Conservation (phyloP, 2,113 vertebrate genomes). For the Pomatostomus ruficeps region DNA sequence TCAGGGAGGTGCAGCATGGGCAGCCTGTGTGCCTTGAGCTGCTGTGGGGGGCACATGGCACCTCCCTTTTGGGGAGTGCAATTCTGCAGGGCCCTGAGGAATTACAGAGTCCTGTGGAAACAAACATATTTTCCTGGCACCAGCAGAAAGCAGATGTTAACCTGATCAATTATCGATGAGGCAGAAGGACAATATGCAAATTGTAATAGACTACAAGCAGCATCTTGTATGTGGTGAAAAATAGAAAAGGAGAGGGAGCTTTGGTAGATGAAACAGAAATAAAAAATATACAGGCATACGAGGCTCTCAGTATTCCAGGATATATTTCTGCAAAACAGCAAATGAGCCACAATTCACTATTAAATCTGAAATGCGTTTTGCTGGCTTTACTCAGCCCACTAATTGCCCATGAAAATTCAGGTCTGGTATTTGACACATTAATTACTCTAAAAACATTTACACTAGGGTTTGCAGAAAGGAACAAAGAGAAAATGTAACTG, state of each 20-base stretch:
- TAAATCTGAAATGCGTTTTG: conserved; percentile 40
- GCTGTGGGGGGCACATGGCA: not conserved
- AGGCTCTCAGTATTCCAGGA: not conserved
- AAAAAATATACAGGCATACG: not conserved
- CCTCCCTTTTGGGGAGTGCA: not conserved
- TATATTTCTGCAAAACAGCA: conserved; percentile 30
- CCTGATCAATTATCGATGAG: conserved; percentile 48
- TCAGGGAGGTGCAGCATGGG: accelerated
- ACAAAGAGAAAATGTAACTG: conserved; percentile 49
- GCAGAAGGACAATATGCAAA: conserved; percentile 54
- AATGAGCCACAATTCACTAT: conserved; percentile 40
- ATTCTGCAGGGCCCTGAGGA: not conserved
- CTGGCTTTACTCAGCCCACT: conserved; percentile 55
- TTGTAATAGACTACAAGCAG: conserved; percentile 23
- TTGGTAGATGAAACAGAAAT: not conserved
- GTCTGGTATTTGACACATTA: conserved; percentile 60
- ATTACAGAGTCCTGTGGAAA: not conserved
- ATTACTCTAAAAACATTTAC: conserved; percentile 66
- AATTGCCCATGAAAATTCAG: conserved; percentile 67
- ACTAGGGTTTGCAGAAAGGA: conserved; percentile 46
- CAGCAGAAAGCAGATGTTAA: conserved; percentile 46
- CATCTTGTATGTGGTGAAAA: conserved; percentile 12
- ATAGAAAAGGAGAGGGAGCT: not conserved
- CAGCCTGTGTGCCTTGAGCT: not conserved
- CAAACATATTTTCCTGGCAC: not conserved